phyloP scores from a whole-genome alignment of 2,113 vertebrate genomes.

The Dinomys branickii region DNA sequence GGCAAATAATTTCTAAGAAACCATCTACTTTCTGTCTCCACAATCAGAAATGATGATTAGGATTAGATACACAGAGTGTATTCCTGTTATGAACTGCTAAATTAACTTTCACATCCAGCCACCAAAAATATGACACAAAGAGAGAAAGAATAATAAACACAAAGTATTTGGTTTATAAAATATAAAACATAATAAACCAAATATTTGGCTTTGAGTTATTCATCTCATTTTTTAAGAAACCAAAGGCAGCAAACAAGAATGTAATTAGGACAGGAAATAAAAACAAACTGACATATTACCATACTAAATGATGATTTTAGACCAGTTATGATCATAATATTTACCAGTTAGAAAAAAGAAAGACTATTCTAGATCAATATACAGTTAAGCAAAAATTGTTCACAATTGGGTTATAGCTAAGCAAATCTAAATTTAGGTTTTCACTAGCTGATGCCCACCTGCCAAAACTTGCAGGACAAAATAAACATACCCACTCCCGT shows the following conservation, averaged over 20 bases:
- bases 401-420: background rate
- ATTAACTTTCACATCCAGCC: background rate
- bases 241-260: background rate
- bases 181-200: background rate
- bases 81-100: background rate
- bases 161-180: conserved; percentile 13
- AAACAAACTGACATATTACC: background rate
- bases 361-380: background rate
- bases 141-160: background rate
- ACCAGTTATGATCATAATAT: background rate
- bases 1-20: conserved; percentile 32
- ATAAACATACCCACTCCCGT: background rate
- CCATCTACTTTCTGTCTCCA: background rate
- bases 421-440: background rate
- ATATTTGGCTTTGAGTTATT: conserved; percentile 8
- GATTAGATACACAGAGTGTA: background rate
- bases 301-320: background rate
- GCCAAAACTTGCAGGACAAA: background rate
- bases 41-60: conserved; percentile 11
- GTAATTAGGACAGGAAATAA: background rate
- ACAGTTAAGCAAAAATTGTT: background rate
- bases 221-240: conserved; percentile 25
- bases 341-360: background rate
- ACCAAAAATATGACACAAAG: background rate
- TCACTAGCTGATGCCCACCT: background rate